Conservation (phyloP, 2,113 vertebrate genomes). For the Istiophorus platypterus region DNA sequence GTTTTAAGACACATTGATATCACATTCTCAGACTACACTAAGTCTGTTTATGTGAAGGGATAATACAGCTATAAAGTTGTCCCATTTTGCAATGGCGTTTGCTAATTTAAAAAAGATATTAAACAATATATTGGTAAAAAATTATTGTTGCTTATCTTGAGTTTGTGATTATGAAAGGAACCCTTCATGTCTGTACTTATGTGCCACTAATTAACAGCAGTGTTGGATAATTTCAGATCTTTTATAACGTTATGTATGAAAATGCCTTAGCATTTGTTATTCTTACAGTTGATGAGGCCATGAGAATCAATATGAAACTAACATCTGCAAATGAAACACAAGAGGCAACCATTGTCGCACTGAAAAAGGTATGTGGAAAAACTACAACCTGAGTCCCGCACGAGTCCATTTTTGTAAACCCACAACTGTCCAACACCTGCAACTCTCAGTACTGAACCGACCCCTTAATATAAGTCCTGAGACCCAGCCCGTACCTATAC, state of each 20-base stretch:
- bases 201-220: neutral
- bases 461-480: too few relatives aligned
- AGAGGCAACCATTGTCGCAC: constrained; percentile 83
- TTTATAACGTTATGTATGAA: neutral
- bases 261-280: neutral
- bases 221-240: neutral
- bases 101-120: constrained; percentile 23
- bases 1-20: constrained; percentile 27
- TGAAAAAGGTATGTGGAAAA: constrained; percentile 87
- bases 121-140: neutral
- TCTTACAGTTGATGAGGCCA: constrained; percentile 89
- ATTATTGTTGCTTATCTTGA: constrained; percentile 2
- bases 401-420: too few relatives aligned
- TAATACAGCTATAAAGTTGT: constrained; percentile 6
- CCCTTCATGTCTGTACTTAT: neutral
- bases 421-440: too few relatives aligned
- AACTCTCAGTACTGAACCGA: too few relatives aligned
- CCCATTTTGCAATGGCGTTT: neutral
- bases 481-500: too few relatives aligned
- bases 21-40: constrained; percentile 32
- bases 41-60: constrained; percentile 54
- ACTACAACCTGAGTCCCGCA: neutral
- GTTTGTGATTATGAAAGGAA: neutral
- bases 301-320: constrained; percentile 89
- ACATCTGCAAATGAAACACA: constrained; percentile 86